Conservation (phyloP, 2,113 vertebrate genomes). For the Hymenochirus boettgeri region DNA sequence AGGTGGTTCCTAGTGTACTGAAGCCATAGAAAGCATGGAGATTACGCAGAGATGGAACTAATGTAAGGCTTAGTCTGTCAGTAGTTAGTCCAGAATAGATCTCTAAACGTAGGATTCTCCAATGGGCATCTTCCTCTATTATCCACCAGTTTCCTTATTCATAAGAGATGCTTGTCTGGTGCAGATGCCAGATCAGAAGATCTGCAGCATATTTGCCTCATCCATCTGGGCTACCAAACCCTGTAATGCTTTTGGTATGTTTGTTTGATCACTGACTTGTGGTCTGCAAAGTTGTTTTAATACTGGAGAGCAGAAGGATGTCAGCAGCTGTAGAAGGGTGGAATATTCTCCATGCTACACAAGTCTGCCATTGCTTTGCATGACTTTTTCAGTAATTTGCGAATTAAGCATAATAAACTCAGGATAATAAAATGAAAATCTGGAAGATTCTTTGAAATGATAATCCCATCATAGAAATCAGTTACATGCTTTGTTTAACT, state of each 20-base stretch:
- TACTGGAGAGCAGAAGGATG: constrained; percentile 6
- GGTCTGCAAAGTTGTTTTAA: constrained; percentile 22
- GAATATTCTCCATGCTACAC: constrained; percentile 19
- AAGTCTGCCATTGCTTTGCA: constrained; percentile 4
- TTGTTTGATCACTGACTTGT: constrained; percentile 38
- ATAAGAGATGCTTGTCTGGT: background rate
- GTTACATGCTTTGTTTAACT: constrained; percentile 2
- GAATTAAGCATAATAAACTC: constrained; percentile 14
- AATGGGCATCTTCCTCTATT: background rate
- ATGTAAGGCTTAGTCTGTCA: background rate
- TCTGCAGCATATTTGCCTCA: constrained; percentile 28
- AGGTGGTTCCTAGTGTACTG: background rate
- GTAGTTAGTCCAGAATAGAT: background rate
- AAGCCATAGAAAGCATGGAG: background rate
- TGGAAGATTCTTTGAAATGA: constrained; percentile 7
- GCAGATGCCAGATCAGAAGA: constrained; percentile 24
- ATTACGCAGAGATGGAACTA: constrained; percentile 1
- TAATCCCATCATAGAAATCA: background rate
- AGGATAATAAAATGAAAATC: constrained; percentile 4
- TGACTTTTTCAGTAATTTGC: constrained; percentile 4
- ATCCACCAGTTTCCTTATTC: background rate
- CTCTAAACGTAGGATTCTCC: constrained; percentile 3
- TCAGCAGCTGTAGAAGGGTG: constrained; percentile 24
- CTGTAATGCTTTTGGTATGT: constrained; percentile 26
- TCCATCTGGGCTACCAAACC: constrained; percentile 34